phyloP scores from a whole-genome alignment of 2,888 invertebrate species.

The Stictocephala bisonia region DNA sequence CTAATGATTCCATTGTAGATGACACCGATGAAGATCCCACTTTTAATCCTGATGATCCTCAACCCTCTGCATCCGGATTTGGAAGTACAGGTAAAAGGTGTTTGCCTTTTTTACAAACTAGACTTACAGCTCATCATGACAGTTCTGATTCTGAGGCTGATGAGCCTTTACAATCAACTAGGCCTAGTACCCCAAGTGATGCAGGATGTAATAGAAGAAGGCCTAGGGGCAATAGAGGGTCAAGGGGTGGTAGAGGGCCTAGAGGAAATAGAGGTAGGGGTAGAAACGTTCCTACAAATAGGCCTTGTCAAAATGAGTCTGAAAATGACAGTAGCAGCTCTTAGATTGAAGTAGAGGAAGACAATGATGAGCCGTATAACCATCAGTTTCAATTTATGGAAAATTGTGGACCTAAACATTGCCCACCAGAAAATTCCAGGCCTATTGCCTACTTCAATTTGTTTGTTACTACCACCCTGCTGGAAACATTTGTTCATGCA shows the following conservation, averaged over 20 bases:
- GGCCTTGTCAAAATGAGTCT: neutral
- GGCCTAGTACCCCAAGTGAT: neutral
- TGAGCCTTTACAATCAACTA: neutral
- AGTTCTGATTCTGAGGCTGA: neutral
- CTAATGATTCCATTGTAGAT: constrained; percentile 20
- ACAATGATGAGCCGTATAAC: constrained; percentile 12
- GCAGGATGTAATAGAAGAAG: neutral
- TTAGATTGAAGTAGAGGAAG: constrained; percentile 28
- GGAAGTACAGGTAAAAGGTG: neutral
- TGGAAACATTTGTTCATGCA: constrained; percentile 31
- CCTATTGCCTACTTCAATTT: constrained; percentile 42
- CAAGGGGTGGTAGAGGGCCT: neutral
- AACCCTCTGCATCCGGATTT: too few relatives aligned
- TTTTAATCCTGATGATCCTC: constrained; percentile 19
- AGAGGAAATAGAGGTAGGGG: neutral
- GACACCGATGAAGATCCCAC: constrained; percentile 26
- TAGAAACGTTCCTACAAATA: neutral
- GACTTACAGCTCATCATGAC: too few relatives aligned
- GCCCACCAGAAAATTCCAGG: constrained; percentile 10
- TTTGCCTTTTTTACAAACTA: neutral
- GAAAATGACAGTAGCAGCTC: constrained; percentile 8
- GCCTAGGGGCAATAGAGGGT: neutral
- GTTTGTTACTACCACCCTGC: constrained; percentile 30
- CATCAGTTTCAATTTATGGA: constrained; percentile 19
- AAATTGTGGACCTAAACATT: constrained; percentile 36